Percentiles rank a stretch among this genome's conserved stretches.
These are phyloP conservation scores for Polymixis lichenea DNA, from an alignment of 2,888 invertebrate species.

Conservation along the genomic window DNA sequence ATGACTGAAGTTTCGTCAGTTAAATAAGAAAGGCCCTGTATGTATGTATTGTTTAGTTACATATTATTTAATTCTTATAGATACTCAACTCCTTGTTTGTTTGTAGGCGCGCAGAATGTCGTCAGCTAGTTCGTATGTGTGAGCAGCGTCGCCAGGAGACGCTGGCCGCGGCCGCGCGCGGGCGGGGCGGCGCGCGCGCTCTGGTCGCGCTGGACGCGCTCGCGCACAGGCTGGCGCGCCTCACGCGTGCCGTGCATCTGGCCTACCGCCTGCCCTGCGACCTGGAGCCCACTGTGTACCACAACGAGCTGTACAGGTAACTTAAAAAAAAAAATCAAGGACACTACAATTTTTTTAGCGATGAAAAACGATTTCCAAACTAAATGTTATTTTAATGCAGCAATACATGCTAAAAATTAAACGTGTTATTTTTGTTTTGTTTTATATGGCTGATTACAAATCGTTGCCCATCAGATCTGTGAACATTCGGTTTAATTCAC, in stretches of 20 bases:
- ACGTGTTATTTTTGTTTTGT: not conserved
- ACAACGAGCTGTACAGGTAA: conserved; percentile 90
- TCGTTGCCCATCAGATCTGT: not conserved
- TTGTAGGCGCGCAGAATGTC: conserved; percentile 93
- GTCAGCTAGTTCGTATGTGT: conserved; percentile 94
- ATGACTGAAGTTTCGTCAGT: too few species aligned
- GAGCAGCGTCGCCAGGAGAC: conserved; percentile 93
- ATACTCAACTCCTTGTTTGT: not conserved
- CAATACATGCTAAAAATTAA: not conserved
- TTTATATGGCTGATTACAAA: not conserved
- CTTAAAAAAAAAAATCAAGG: too few species aligned
- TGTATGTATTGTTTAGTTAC: too few species aligned
- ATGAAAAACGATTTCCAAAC: not conserved
- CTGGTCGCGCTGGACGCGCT: conserved; percentile 73
- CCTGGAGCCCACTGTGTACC: conserved; percentile 94
- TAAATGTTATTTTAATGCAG: not conserved
- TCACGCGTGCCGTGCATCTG: conserved; percentile 91
- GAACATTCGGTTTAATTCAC: not conserved
- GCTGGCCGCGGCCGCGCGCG: conserved; percentile 80
- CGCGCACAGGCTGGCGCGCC: conserved; percentile 90
- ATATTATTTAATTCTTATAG: not conserved
- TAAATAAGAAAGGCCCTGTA: too few species aligned
- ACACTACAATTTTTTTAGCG: too few species aligned
- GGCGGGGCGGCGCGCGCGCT: conserved; percentile 90
- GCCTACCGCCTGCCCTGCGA: conserved; percentile 94